phyloP scores from a whole-genome alignment of 2,888 invertebrate genomes.

The Cephalotes varians region DNA sequence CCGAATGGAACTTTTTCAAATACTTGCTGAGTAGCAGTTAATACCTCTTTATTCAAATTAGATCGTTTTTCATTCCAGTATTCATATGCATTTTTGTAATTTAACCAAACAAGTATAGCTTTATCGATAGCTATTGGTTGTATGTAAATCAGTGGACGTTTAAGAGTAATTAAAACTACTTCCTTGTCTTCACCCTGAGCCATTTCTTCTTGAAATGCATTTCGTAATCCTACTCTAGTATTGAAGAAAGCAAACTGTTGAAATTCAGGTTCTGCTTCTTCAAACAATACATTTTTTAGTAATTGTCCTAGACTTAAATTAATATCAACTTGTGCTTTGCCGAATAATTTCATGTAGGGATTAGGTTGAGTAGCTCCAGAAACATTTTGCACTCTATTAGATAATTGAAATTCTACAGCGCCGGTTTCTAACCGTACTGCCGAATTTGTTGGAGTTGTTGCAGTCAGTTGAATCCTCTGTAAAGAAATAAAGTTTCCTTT shows the following conservation, averaged over 20 bases:
- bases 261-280: slow-evolving; percentile 98
- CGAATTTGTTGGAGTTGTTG: slow-evolving; percentile 98
- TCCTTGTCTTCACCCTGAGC: slow-evolving; percentile 93
- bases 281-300: slow-evolving; percentile 96
- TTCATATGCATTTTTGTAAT: slow-evolving; percentile 99
- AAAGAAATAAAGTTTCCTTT: slow-evolving; percentile 49
- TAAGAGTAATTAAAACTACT: slow-evolving; percentile 95
- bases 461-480: slow-evolving; percentile 97
- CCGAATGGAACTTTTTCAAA: slow-evolving; percentile 93
- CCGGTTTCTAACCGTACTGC: slow-evolving; percentile 99
- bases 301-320: slow-evolving; percentile 98
- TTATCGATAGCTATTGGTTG: slow-evolving; percentile 99
- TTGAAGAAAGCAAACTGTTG: slow-evolving; percentile 99
- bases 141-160: slow-evolving; percentile 97
- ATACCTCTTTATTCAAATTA: slow-evolving; percentile 95
- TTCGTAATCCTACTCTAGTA: slow-evolving; percentile 94
- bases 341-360: slow-evolving; percentile 90
- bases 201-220: slow-evolving; percentile 96
- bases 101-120: slow-evolving; percentile 99
- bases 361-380: slow-evolving; percentile 88
- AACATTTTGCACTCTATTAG: slow-evolving; percentile 97
- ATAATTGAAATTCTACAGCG: slow-evolving; percentile 96
- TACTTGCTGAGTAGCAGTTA: slow-evolving; percentile 91
- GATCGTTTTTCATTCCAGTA: slow-evolving; percentile 99
- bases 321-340: slow-evolving; percentile 95